Conservation (phyloP, 1,140 invertebrate species). For the Amphibalanus amphitrite region DNA sequence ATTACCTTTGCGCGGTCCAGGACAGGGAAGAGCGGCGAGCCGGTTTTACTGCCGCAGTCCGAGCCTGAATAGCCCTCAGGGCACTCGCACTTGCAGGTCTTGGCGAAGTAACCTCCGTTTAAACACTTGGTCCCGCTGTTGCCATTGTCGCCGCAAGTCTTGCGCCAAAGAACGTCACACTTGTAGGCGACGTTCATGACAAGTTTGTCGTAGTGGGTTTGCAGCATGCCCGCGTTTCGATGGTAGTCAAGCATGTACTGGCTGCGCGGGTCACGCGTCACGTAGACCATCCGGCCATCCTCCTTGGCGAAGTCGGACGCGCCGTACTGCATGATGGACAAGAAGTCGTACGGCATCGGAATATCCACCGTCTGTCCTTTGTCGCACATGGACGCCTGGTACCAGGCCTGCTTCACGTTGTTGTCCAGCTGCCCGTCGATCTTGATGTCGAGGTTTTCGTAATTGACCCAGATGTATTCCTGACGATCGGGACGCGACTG, state of each 20-base stretch:
- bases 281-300: not conserved
- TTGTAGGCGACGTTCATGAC: not conserved
- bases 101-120: not conserved
- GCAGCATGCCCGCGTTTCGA: not conserved
- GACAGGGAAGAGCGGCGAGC: not conserved
- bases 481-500: not conserved
- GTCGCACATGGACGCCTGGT: not conserved
- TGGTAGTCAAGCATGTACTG: not conserved
- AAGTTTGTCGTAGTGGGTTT: constrained; percentile 1
- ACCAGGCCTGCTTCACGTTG: not conserved
- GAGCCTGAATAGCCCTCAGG: not conserved
- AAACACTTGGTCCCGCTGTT: not conserved
- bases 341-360: not conserved
- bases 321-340: not conserved
- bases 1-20: not conserved
- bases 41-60: not conserved
- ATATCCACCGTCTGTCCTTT: not conserved
- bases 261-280: not conserved
- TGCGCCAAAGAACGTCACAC: not conserved
- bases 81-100: not conserved
- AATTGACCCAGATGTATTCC: not conserved
- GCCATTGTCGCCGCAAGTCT: not conserved
- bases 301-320: not conserved
- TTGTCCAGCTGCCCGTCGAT: not conserved
- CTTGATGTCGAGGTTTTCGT: not conserved